phyloP scores from a whole-genome alignment of 2,797 vertebrate genomes.

The Nyctalus aviator region DNA sequence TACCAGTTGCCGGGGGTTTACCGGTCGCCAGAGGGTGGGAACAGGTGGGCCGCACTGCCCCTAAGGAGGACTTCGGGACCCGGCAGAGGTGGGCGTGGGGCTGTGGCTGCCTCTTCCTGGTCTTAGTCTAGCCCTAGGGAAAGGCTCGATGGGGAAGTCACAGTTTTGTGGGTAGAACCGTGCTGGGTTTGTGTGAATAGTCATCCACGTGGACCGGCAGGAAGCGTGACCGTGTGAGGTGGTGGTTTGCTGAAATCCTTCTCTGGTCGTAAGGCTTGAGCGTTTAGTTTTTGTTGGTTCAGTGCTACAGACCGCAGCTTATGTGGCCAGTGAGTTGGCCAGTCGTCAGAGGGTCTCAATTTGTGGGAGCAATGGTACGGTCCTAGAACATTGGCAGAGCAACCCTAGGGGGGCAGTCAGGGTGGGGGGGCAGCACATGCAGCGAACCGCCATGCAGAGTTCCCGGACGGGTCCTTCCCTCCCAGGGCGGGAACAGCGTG shows the following conservation, averaged over 20 bases:
- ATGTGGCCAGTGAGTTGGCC: conserved; percentile 81
- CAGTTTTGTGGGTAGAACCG: conserved; percentile 76
- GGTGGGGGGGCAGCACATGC: conserved; percentile 85
- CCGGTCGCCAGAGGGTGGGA: not conserved
- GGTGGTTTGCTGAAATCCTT: conserved; percentile 82
- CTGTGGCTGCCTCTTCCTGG: conserved; percentile 63
- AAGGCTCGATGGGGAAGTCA: conserved; percentile 77
- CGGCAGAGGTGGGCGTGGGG: not conserved
- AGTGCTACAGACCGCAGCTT: conserved; percentile 86
- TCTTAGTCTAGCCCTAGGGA: conserved; percentile 68
- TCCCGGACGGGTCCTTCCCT: conserved; percentile 81
- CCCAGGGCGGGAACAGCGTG: conserved; percentile 73
- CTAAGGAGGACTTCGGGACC: conserved; percentile 52
- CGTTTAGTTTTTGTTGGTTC: conserved; percentile 77
- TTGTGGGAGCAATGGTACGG: conserved; percentile 84
- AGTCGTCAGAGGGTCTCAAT: conserved; percentile 85
- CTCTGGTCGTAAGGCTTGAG: conserved; percentile 87
- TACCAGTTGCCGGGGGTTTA: conserved; percentile 55
- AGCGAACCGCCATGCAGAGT: conserved; percentile 88
- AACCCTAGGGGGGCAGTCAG: conserved; percentile 85
- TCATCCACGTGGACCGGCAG: conserved; percentile 15
- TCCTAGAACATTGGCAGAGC: conserved; percentile 83
- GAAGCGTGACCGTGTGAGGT: conserved; percentile 54
- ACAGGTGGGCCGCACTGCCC: conserved; percentile 60
- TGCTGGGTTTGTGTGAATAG: conserved; percentile 71